Evolutionary conservation across 2,888 invertebrate genomes (phyloP), one percentile per base, ranked within the genome.

Genomic region (Fragum fragum): DNA sequence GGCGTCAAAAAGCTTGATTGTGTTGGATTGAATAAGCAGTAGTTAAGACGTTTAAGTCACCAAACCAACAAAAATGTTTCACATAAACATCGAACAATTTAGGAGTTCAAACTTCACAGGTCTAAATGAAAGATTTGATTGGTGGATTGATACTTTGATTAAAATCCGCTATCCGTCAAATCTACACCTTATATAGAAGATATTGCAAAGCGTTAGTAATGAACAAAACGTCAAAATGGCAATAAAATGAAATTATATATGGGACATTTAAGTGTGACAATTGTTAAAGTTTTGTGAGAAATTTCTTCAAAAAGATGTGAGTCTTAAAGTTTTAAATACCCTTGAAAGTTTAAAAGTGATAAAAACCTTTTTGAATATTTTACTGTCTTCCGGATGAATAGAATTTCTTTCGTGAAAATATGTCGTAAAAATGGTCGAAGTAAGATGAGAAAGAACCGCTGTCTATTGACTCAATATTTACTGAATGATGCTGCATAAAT

Each of bases 271-370:
- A 61, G 66, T 66, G 66, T 66, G n/a, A 66, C 18, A 66, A 21
- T 36, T 66, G 28, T 21, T 23, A 66, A 66, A 39, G 9, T 66
- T 66, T 66, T 66, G 66, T n/a, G 66, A 66, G 66, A 66, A n/a
- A 39, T 39, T 36, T 39, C 66, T 18, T 66, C n/a, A 23, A 39
- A 39, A 66, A 66, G 66, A 66, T 66, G 66, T 23, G 39, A 66
- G 42, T 61, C 28, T 61, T 18, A 6, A 32, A 61, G 7, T 11
- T 61, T 26, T 57, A 26, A 7, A 9, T 9, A 21, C 57, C 57
- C 57, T 7, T 57, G 7, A 18, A 26, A 57, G 23, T 57, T 57
- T 26, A 57, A 57, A 57, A 57, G 28, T 57, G 57, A 57, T 23
- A 57, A 26, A 18, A 47, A 47, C 47, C 3, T 14, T 47, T 47